phyloP scores from a whole-genome alignment of 1,140 invertebrate genomes.

The Drosophila ficusphila region DNA sequence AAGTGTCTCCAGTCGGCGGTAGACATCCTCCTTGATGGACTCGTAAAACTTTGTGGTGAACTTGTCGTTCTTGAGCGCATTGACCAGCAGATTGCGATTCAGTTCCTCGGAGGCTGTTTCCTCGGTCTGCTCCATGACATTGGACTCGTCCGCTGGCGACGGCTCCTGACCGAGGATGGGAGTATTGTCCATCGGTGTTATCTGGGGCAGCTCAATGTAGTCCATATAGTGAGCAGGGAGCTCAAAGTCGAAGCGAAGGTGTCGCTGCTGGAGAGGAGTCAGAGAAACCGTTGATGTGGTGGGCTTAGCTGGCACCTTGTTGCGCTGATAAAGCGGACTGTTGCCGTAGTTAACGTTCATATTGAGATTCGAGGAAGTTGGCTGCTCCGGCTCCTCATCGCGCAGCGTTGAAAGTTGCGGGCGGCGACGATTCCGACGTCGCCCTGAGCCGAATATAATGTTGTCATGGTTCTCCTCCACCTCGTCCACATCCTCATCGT shows the following conservation, averaged over 20 bases:
- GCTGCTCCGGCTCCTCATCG: constrained; percentile 53
- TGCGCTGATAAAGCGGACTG: constrained; percentile 73
- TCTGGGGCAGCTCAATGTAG: constrained; percentile 39
- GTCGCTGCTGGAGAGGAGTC: constrained; percentile 78
- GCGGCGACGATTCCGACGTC: constrained; percentile 69
- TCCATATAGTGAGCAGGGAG: constrained; percentile 63
- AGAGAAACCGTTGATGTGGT: constrained; percentile 58
- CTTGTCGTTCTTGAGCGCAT: constrained; percentile 81
- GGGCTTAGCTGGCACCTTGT: constrained; percentile 73
- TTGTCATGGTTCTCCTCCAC: constrained; percentile 64
- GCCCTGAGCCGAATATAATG: constrained; percentile 21
- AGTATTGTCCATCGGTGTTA: constrained; percentile 4
- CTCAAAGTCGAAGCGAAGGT: constrained; percentile 71
- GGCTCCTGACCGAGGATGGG: constrained; percentile 51
- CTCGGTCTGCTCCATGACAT: constrained; percentile 60
- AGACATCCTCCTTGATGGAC: constrained; percentile 88
- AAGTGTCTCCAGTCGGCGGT: constrained; percentile 89
- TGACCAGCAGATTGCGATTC: constrained; percentile 79
- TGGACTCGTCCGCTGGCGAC: constrained; percentile 46
- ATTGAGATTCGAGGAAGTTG: constrained; percentile 61
- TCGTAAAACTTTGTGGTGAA: constrained; percentile 87
- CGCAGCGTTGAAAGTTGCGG: constrained; percentile 45
- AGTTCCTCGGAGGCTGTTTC: constrained; percentile 80
- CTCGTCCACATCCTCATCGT: constrained; percentile 65
- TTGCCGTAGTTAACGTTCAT: constrained; percentile 76